Evolutionary conservation across 2,113 vertebrate genomes (phyloP).

Genomic region (Chunga burmeisteri): DNA sequence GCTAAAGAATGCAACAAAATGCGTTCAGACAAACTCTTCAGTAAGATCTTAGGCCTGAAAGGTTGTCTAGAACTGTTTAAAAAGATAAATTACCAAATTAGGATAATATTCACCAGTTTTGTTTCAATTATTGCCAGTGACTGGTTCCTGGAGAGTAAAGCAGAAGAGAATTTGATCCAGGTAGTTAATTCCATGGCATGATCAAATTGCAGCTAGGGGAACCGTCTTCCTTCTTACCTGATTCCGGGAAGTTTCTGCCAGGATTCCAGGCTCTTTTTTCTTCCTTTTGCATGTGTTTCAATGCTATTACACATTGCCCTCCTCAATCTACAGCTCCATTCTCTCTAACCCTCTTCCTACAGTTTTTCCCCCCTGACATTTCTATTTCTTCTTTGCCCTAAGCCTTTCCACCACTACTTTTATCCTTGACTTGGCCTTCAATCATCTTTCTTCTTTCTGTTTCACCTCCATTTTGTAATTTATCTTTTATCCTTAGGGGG

Average conservation of each 20-base stretch:
- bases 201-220: background rate
- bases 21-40: background rate
- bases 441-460: background rate
- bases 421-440: background rate
- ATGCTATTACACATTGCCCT: background rate
- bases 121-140: background rate
- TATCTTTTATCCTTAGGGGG: background rate
- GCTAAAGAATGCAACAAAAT: background rate
- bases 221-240: background rate
- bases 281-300: background rate
- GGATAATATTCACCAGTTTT: background rate
- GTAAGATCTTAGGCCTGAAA: background rate
- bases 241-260: background rate
- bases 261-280: background rate
- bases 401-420: background rate
- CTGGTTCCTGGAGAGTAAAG: background rate
- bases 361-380: rapidly evolving
- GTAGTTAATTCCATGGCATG: background rate
- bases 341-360: background rate
- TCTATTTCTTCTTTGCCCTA: background rate
- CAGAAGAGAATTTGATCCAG: background rate
- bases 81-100: background rate
- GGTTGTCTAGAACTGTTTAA: background rate
- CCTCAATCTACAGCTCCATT: background rate
- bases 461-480: background rate